These are phyloP conservation scores for Nesometra sesokonis DNA, from an alignment of 35 echinoderm and acorn worm genomes.

Conservation along the genomic window DNA sequence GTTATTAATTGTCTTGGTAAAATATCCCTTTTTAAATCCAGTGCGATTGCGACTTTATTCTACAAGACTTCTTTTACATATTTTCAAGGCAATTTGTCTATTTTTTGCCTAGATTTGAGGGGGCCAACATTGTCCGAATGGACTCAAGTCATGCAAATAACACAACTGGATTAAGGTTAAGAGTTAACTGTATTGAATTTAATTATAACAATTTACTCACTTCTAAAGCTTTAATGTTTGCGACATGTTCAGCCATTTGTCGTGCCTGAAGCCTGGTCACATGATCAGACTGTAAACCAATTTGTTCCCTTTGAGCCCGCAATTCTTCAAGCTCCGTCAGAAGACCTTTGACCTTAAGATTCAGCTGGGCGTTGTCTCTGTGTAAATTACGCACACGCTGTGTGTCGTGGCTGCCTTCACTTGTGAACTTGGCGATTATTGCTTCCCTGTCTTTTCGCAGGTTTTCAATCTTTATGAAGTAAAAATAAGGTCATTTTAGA, in stretches of 20 bases:
- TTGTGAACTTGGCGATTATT: conserved; percentile 71
- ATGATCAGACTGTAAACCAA: conserved; percentile 96
- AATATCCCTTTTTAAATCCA: too few species aligned
- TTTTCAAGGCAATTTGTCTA: too few species aligned
- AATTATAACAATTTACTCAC: conserved; percentile 5
- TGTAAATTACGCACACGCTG: conserved; percentile 74
- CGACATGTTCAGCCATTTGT: conserved; percentile 72
- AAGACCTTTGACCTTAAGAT: conserved; percentile 97
- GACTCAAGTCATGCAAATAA: too few species aligned
- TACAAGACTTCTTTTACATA: too few species aligned
- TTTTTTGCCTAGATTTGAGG: too few species aligned
- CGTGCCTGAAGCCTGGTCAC: conserved; percentile 78
- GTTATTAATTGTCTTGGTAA: too few species aligned
- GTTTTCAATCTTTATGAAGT: conserved; percentile 57
- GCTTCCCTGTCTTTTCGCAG: conserved; percentile 82
- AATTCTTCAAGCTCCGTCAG: conserved; percentile 89
- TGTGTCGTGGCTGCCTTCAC: conserved; percentile 78
- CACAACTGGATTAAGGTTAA: too few species aligned
- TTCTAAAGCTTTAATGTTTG: conserved; percentile 79
- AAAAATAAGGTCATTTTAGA: too few species aligned
- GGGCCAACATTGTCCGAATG: too few species aligned
- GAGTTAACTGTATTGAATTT: too few species aligned
- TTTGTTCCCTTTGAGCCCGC: conserved; percentile 80
- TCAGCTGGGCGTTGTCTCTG: conserved; percentile 88
- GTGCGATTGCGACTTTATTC: too few species aligned